phyloP scores from a whole-genome alignment of 2,797 vertebrate species.

The Cuniculus paca region DNA sequence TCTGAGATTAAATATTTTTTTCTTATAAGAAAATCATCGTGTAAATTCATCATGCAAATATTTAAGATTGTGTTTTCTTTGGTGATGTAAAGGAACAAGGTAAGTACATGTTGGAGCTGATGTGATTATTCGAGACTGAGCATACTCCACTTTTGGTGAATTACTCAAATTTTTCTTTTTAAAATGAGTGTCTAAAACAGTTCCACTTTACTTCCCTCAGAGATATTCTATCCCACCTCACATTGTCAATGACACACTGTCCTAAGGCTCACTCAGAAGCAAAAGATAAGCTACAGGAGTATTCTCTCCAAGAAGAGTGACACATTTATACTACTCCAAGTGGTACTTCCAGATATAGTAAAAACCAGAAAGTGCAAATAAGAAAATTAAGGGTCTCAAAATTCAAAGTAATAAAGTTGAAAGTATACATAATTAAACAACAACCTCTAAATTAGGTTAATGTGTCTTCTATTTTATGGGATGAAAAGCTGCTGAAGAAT shows the following conservation, averaged over 20 bases:
- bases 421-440: constrained; percentile 34
- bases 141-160: background rate
- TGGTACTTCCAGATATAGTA: background rate
- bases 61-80: background rate
- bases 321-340: background rate
- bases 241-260: background rate
- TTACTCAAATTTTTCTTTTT: constrained; percentile 30
- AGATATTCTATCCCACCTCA: background rate
- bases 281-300: background rate
- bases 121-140: background rate
- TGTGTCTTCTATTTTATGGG: background rate
- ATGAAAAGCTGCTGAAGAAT: constrained; percentile 9
- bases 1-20: background rate
- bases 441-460: constrained; percentile 37
- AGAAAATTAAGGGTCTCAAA: constrained; percentile 44
- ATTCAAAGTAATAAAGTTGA: constrained; percentile 49
- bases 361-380: constrained; percentile 41
- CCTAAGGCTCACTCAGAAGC: background rate
- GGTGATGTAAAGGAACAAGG: background rate
- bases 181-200: background rate
- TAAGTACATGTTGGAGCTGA: background rate
- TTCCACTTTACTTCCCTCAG: background rate
- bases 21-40: background rate
- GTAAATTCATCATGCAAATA: background rate
- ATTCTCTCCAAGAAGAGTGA: background rate